Base-by-base conservation (phyloP, 2,113 vertebrate genomes). In the Spea multiplicata region DNA sequence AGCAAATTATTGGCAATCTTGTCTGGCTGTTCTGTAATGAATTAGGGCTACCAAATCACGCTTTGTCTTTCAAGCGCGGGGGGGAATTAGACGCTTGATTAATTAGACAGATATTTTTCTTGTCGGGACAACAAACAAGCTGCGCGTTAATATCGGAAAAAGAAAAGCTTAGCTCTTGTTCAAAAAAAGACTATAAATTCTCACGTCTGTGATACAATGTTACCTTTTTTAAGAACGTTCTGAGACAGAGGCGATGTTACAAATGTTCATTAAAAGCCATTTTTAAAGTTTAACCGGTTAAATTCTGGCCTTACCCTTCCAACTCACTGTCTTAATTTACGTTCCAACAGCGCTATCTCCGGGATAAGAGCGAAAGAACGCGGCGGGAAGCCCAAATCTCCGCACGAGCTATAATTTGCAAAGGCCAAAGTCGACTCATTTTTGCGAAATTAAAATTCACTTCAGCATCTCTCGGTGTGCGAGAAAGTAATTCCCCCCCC, bases 101-200 rank as follows among this genome's bases (percentile, higher is more conserved):
- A 86, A 85, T 84, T 86, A 30, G 30, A 30, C 30, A 30, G 30
- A 30, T 30, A 65, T 82, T 74, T 86, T 89, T 87, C 6, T 4
- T 92, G 90, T 91, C 88, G 91, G 88, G 76, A 88, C 84, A 83
- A 90, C 90, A 89, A 92, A 87, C 87, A 88, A 7, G 50, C 50
- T 86, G 83, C 30, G 30, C 30, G 30, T 30, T 30, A 30, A 30
- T 30, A 30, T 30, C 30, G 30, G 30, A 30, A 30, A 30, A 30
- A 30, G 30, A 30, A 30, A 30, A 30, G 30, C 30, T 30, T 30
- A 1, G 30, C 2, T 30, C 30, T 30, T 30, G 30, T 30, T 30
- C 30, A 30, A 30, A 30, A n/a, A 30, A 30, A 30, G 30, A 30
- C 1, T 30, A 30, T 30, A 30, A 30, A 30, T 30, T 2, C 30